These are phyloP conservation scores for Apodemus speciosus DNA, from an alignment of 2,113 vertebrate genomes.

Conservation along the genomic window DNA sequence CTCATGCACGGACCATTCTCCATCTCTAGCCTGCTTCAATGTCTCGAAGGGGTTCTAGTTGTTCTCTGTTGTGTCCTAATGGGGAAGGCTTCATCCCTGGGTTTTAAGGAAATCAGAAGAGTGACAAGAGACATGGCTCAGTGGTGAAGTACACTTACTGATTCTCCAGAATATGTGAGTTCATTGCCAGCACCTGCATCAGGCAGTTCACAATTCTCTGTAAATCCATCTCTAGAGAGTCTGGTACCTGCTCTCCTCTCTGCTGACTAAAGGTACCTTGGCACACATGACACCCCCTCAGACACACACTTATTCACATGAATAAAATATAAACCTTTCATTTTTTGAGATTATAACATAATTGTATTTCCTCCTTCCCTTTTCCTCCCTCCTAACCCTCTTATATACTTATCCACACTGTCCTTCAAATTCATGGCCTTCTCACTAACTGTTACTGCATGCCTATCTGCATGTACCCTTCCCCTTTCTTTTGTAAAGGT, in stretches of 20 bases:
- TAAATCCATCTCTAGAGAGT: not conserved
- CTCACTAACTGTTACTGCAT: not conserved
- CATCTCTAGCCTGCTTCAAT: not conserved
- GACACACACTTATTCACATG: not conserved
- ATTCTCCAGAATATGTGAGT: not conserved
- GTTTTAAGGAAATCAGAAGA: not conserved
- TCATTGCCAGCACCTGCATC: not conserved
- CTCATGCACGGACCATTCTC: not conserved
- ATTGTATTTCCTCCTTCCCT: not conserved
- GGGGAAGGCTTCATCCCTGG: not conserved
- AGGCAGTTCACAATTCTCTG: not conserved
- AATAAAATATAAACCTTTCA: not conserved
- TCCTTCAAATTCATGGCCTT: not conserved
- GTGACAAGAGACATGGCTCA: not conserved
- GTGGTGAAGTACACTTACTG: not conserved
- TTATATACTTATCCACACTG: not conserved
- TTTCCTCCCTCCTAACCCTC: not conserved
- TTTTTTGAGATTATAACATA: not conserved
- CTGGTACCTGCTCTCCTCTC: accelerated
- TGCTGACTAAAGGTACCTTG: not conserved
- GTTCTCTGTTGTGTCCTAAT: not conserved
- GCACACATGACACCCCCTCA: not conserved
- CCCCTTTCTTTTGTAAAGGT: not conserved
- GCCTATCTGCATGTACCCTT: not conserved
- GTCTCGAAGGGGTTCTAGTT: not conserved